Evolutionary conservation across 2,113 vertebrate species (phyloP).

Genomic region (Microcebus griseorufus): DNA sequence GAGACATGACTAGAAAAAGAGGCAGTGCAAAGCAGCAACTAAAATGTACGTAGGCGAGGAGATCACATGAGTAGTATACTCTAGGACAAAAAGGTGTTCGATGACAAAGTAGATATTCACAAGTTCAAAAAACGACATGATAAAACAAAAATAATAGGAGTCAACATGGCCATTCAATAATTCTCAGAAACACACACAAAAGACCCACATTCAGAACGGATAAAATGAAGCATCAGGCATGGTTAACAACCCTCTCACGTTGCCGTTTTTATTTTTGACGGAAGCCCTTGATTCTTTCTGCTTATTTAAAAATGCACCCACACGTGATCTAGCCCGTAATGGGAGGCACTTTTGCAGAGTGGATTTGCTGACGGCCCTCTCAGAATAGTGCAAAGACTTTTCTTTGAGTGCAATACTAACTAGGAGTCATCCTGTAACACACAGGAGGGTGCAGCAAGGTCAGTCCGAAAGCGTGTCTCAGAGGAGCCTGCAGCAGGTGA

Average conservation of each 20-base stretch:
- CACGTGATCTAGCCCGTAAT: not conserved
- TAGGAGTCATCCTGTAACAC: not conserved
- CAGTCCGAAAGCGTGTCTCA: not conserved
- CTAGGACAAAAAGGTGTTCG: not conserved
- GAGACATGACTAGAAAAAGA: not conserved
- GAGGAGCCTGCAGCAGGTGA: not conserved
- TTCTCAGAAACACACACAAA: not conserved
- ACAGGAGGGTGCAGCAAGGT: not conserved
- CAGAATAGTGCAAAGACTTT: not conserved
- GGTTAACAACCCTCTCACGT: no score
- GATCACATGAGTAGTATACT: no score
- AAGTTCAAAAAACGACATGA: not conserved
- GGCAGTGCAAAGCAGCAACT: not conserved
- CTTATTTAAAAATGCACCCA: not conserved
- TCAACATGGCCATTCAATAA: not conserved
- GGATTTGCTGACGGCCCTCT: not conserved
- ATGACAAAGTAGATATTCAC: no score
- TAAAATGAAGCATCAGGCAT: not conserved
- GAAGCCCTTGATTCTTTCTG: not conserved
- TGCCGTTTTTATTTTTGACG: not conserved
- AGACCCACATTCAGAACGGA: not conserved
- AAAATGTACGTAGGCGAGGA: no score
- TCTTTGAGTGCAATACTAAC: not conserved
- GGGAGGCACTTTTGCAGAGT: not conserved
- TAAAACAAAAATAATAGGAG: rapidly evolving